Evolutionary conservation across 1,140 invertebrate species (phyloP), one percentile per base, ranked within the genome.

Genomic region (Trialeurodes vaporariorum): DNA sequence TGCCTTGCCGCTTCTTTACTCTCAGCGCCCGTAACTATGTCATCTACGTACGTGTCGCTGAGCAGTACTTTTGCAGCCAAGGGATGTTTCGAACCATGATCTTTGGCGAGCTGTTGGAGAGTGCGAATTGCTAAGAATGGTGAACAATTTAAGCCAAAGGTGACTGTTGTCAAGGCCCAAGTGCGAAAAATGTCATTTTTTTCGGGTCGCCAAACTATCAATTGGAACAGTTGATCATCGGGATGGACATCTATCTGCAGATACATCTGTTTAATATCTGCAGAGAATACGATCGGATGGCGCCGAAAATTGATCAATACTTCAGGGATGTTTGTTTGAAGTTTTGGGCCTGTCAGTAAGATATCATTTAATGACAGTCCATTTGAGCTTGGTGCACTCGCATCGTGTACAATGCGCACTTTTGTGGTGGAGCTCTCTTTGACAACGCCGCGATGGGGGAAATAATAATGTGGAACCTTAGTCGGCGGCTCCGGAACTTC

Each of bases 231-330:
- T 13, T 71, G 64, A 67, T 79, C 72, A 11, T 73, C 69, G 25
- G 70, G 59, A 64, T 76, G 64, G 17, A 81, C 71, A 62, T 69
- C 27, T 26, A 80, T 74, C 67, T 79, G 77, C 11, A 77, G 68
- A 62, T 78, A 82, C 78, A 80, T 80, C 69, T 79, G 77, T 21
- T 70, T 66, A 64, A 81, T 75, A 63, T 81, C 78, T 26, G 70
- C 73, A 1, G 72, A 71, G 5, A 80, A 49, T 2, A 73, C 75
- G 59, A 75, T n/a, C n/a, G n/a, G n/a, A n/a, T n/a, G n/a, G n/a
- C n/a, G n/a, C n/a, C n/a, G n/a, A n/a, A n/a, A n/a, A 70, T 49
- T 67, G 25, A 68, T 62, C 27, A 73, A 34, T 58, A 77, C 67
- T 21, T 72, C 59, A 23, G 73, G 70, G 27, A 77, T 72, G 21